Conservation (phyloP, 2,797 vertebrate genomes). For the Sebastes elongatus region DNA sequence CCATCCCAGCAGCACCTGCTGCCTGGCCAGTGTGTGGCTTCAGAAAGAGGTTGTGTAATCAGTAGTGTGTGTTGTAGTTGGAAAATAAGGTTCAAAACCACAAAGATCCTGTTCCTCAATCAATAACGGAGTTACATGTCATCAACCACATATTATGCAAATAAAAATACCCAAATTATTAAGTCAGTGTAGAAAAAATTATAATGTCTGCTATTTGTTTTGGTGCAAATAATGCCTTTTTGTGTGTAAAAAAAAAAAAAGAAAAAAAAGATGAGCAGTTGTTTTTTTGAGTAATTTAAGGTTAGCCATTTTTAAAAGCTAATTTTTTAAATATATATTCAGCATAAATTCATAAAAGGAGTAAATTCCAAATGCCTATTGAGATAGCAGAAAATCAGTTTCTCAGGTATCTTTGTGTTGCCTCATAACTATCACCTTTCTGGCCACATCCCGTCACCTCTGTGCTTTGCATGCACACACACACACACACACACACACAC, state of each 20-base stretch:
- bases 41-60: constrained; percentile 69
- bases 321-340: neutral
- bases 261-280: neutral
- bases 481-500: neutral
- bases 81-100: constrained; percentile 57
- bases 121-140: neutral
- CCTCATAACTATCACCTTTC: constrained; percentile 40
- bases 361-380: neutral
- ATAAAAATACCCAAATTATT: neutral
- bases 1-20: constrained; percentile 77
- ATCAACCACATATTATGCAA: neutral
- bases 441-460: constrained; percentile 57
- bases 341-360: neutral
- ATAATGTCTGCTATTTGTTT: neutral
- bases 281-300: neutral
- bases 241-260: neutral
- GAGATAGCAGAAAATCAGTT: neutral
- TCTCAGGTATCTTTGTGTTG: constrained; percentile 42
- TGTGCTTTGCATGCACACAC: constrained; percentile 31
- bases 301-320: neutral
- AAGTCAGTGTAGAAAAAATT: neutral
- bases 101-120: constrained; percentile 76
- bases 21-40: constrained; percentile 39
- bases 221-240: neutral
- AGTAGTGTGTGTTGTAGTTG: too few relatives aligned